A percentile compares a stretch with the other conserved stretches of the same genome.
phyloP scores from a whole-genome alignment of 37 sponge, comb jelly and placozoan genomes.

The Oscarella lobularis region DNA sequence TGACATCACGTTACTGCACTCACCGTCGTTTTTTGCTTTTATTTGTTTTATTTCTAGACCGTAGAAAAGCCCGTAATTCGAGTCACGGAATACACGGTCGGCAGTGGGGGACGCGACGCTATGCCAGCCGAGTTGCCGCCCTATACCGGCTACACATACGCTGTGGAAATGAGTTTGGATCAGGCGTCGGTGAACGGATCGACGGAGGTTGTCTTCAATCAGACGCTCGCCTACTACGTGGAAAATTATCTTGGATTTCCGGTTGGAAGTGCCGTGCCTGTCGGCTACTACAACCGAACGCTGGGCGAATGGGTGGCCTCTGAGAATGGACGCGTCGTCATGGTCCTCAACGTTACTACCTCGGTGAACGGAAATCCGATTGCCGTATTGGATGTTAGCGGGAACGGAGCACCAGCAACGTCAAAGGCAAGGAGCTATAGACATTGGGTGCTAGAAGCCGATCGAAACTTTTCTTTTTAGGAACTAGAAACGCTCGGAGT shows the following conservation, averaged over 20 bases:
- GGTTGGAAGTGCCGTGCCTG: slow-evolving; percentile 1
- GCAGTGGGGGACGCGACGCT: neutral
- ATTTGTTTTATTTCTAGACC: too few relatives aligned
- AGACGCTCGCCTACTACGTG: neutral
- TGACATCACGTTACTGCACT: too few relatives aligned
- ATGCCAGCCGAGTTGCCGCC: slow-evolving; percentile 1
- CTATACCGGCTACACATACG: neutral
- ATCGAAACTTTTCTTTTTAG: too few relatives aligned
- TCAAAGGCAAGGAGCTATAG: too few relatives aligned
- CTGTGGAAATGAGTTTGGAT: neutral
- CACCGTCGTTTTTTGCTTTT: too few relatives aligned
- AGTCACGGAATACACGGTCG: neutral
- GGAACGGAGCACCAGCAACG: neutral
- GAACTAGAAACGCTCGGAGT: neutral
- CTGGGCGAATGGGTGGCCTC: neutral
- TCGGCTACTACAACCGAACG: neutral
- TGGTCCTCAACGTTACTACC: neutral
- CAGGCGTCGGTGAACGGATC: neutral
- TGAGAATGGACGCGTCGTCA: neutral
- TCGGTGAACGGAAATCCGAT: too few relatives aligned
- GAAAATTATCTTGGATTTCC: slow-evolving; percentile 3
- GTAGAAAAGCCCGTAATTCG: neutral
- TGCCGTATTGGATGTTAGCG: neutral
- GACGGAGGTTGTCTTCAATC: neutral
- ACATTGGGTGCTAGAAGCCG: too few relatives aligned